Percentiles rank a stretch among this genome's conserved stretches.
Evolutionary conservation across 2,113 vertebrate genomes (phyloP).

Genomic region (Indicator indicator): DNA sequence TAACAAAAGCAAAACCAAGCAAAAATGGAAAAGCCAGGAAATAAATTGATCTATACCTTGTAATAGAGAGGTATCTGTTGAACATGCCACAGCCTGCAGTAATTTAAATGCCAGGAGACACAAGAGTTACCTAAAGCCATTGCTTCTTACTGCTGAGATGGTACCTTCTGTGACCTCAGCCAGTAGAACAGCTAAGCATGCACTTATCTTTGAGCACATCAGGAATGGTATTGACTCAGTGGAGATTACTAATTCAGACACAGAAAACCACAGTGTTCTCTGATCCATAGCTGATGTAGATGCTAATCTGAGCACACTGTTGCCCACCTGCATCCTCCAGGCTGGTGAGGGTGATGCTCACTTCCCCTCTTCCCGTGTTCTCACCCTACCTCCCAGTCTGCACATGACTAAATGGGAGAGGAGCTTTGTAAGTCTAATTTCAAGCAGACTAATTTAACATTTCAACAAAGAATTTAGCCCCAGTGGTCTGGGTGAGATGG

Average conservation of each 20-base stretch:
- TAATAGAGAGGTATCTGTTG: not conserved
- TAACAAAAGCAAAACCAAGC: not conserved
- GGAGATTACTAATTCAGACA: not conserved
- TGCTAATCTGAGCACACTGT: not conserved
- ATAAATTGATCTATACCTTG: not conserved
- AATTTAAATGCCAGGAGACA: not conserved
- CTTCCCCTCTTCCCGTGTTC: not conserved
- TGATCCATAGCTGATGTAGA: not conserved
- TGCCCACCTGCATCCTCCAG: accelerated
- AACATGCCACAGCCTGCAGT: not conserved
- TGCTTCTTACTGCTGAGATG: not conserved
- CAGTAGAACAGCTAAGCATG: accelerated
- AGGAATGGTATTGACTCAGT: too few species aligned
- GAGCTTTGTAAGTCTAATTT: not conserved
- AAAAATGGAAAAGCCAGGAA: not conserved
- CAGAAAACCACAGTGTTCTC: not conserved
- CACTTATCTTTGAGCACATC: not conserved
- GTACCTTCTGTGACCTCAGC: not conserved
- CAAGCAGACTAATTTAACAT: not conserved
- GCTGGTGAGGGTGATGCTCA: accelerated
- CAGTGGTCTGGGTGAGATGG: not conserved
- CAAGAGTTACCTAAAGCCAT: not conserved
- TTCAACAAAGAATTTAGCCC: slow-evolving; percentile 12
- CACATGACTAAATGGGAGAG: accelerated
- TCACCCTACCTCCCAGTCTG: not conserved